phyloP scores from a whole-genome alignment of 2,113 vertebrate genomes.

The Neomonachus schauinslandi region DNA sequence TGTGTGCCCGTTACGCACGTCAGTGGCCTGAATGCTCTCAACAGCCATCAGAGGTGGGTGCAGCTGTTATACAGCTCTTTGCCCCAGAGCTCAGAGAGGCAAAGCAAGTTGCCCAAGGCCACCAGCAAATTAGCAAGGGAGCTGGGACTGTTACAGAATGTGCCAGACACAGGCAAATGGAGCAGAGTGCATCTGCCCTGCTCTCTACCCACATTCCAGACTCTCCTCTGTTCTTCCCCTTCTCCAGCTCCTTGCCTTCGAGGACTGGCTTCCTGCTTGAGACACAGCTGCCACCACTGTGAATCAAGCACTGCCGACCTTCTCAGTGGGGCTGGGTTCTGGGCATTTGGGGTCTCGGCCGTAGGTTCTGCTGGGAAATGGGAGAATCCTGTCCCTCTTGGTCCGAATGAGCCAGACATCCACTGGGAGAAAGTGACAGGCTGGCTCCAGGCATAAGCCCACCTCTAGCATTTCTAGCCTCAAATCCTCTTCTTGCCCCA shows the following conservation, averaged over 20 bases:
- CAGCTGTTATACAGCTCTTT: background rate
- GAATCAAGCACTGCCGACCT: background rate
- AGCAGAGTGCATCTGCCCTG: background rate
- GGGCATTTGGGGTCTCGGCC: background rate
- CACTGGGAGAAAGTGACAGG: background rate
- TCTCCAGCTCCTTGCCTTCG: background rate
- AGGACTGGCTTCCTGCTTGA: background rate
- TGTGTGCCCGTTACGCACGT: fast-evolving
- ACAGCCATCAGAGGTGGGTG: background rate
- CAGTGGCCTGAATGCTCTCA: background rate
- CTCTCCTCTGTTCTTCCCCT: background rate
- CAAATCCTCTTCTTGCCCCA: background rate
- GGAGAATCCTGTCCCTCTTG: background rate
- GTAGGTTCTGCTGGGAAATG: background rate
- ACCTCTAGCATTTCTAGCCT: background rate
- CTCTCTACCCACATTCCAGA: background rate
- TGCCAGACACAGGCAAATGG: background rate
- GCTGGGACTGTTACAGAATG: background rate
- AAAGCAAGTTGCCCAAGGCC: background rate
- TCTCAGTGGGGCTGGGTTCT: background rate
- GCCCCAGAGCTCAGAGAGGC: background rate
- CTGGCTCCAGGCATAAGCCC: background rate
- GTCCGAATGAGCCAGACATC: background rate
- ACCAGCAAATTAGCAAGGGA: background rate
- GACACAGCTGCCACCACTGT: background rate